These are phyloP conservation scores for Lagopus leucura DNA, from an alignment of 2,113 vertebrate genomes.

Conservation along the genomic window DNA sequence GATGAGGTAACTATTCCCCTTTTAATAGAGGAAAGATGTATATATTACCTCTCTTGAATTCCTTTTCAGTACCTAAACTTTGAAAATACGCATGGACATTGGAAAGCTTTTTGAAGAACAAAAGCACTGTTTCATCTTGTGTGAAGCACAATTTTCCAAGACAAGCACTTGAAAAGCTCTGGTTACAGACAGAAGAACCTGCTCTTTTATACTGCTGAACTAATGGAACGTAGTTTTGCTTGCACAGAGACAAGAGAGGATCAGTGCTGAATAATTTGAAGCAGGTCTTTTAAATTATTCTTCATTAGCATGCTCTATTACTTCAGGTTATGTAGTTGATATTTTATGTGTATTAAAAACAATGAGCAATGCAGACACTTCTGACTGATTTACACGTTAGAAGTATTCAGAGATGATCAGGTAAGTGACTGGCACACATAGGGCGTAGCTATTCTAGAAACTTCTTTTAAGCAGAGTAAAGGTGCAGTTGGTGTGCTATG, in stretches of 20 bases:
- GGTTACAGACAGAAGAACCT: not conserved
- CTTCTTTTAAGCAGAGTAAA: conserved; percentile 23
- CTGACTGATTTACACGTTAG: not conserved
- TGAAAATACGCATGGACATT: not conserved
- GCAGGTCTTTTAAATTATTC: not conserved
- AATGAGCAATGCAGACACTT: not conserved
- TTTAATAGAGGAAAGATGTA: not conserved
- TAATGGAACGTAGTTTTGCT: not conserved
- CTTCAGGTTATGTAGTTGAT: not conserved
- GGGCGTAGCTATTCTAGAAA: conserved; percentile 2
- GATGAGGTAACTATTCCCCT: not conserved
- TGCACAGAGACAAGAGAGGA: not conserved
- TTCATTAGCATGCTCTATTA: not conserved
- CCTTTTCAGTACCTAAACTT: not conserved
- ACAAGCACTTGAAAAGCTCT: conserved; percentile 5
- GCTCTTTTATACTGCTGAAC: not conserved
- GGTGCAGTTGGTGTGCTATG: not conserved
- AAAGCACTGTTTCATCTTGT: not conserved
- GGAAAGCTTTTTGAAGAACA: conserved; percentile 26
- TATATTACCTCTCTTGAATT: not conserved
- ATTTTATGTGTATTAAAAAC: not conserved
- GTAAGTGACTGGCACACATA: conserved; percentile 25
- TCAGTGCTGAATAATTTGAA: not conserved
- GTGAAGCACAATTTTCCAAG: conserved; percentile 1
- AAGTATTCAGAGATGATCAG: not conserved